These are phyloP conservation scores for Parazoanthus atlanticus DNA, from an alignment of 92 coral and sea anemone genomes.

Conservation along the genomic window DNA sequence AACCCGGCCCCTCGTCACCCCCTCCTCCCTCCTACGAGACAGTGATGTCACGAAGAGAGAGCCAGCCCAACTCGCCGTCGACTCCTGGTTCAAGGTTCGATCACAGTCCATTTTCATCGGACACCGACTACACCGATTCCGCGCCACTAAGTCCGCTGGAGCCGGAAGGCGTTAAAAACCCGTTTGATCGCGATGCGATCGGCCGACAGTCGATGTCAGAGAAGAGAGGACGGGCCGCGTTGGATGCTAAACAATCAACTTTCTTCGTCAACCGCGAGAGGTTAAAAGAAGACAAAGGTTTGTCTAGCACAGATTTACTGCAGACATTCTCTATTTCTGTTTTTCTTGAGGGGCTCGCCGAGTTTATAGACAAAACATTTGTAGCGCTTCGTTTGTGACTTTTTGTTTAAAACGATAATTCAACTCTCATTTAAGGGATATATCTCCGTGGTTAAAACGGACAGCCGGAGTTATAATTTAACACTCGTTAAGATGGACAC, in stretches of 20 bases:
- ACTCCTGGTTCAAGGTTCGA: slow-evolving; percentile 1
- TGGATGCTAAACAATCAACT: slow-evolving; percentile 91
- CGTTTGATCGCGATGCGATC: slow-evolving; percentile 88
- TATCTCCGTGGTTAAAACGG: too few species aligned
- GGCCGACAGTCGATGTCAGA: slow-evolving; percentile 99
- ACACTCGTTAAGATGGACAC: too few species aligned
- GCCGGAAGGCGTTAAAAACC: slow-evolving; percentile 52
- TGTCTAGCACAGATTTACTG: not conserved
- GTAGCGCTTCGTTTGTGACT: too few species aligned
- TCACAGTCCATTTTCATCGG: not conserved
- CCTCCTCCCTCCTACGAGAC: slow-evolving; percentile 37
- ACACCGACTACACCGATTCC: slow-evolving; percentile 35
- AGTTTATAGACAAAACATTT: too few species aligned
- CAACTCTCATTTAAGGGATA: too few species aligned
- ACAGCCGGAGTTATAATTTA: too few species aligned
- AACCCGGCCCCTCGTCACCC: slow-evolving; percentile 36
- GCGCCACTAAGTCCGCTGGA: slow-evolving; percentile 64
- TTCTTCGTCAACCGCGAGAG: slow-evolving; percentile 75
- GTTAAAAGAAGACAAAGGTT: slow-evolving; percentile 62
- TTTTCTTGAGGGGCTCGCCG: too few species aligned
- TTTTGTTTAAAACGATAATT: too few species aligned
- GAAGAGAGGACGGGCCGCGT: slow-evolving; percentile 81
- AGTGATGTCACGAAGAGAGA: slow-evolving; percentile 37
- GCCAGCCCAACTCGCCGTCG: slow-evolving; percentile 8
- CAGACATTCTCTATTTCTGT: not conserved